Evolutionary conservation across 2,797 vertebrate species (phyloP).

Genomic region (Tarsius wallacei): DNA sequence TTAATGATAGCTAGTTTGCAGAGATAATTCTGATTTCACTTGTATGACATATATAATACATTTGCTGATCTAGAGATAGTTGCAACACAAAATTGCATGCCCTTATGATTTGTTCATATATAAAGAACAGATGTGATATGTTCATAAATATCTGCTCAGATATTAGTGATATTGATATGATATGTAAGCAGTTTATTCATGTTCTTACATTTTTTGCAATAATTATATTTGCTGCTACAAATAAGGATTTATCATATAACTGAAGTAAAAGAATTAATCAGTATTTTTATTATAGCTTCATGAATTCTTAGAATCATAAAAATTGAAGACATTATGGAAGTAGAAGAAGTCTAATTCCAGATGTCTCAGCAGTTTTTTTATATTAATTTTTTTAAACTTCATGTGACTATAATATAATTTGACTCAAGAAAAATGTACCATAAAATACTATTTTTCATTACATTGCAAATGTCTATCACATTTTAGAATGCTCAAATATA

Average conservation of each 20-base stretch:
- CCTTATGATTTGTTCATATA: neutral
- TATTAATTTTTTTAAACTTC: neutral
- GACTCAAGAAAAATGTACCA: slow-evolving; percentile 28
- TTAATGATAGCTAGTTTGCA: slow-evolving; percentile 23
- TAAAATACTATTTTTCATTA: slow-evolving; percentile 56
- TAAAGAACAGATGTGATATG: neutral
- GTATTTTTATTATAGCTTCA: slow-evolving; percentile 28
- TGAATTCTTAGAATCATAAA: slow-evolving; percentile 38
- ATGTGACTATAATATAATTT: neutral
- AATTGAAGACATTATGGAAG: neutral
- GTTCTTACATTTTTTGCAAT: slow-evolving; percentile 9
- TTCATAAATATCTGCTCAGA: neutral
- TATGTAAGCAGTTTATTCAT: slow-evolving; percentile 12
- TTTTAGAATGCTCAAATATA: slow-evolving; percentile 16
- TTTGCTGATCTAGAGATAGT: neutral
- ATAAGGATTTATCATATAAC: neutral
- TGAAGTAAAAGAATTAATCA: neutral
- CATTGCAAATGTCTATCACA: neutral
- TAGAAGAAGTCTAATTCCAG: neutral
- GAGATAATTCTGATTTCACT: neutral
- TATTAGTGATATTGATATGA: slow-evolving; percentile 28
- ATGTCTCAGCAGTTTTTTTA: neutral
- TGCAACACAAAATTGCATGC: neutral
- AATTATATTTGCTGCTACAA: neutral
- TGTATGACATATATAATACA: neutral